Percentiles rank a stretch among this genome's conserved stretches.
Conservation (phyloP, 2,797 vertebrate genomes). For the Coluber constrictor region DNA sequence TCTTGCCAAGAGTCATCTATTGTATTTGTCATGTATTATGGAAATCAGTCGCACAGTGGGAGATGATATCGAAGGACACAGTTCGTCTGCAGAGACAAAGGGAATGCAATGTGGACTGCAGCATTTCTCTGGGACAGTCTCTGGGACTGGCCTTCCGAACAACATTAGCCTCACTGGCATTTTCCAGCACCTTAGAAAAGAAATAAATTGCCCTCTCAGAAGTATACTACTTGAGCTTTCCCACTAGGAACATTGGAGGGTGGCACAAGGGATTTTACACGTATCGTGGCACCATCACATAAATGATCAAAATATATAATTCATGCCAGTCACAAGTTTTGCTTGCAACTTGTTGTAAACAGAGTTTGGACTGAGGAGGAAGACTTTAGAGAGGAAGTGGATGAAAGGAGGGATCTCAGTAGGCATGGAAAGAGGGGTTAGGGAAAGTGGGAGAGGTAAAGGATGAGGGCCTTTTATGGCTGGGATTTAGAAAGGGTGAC, state of each 20-base stretch:
- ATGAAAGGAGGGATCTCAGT: not conserved
- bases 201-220: not conserved
- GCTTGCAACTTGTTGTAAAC: not conserved
- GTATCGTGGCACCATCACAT: not conserved
- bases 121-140: not conserved
- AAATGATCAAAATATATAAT: not conserved
- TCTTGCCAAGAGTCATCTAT: constrained; percentile 22
- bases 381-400: not conserved
- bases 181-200: not conserved
- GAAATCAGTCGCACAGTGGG: constrained; percentile 9
- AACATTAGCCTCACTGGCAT: not conserved
- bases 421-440: not conserved
- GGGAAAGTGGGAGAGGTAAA: not conserved
- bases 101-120: not conserved
- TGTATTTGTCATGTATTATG: constrained; percentile 24
- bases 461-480: not conserved
- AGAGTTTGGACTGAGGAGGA: not conserved
- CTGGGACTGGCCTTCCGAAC: not conserved
- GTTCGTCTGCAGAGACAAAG: constrained; percentile 14
- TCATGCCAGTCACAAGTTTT: not conserved
- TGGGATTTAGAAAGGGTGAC: not conserved
- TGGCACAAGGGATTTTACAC: not conserved
- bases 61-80: constrained; percentile 16
- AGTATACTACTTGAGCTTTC: not conserved
- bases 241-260: not conserved